Conservation (phyloP, 2,113 vertebrate species). For the Ciconia stormi region DNA sequence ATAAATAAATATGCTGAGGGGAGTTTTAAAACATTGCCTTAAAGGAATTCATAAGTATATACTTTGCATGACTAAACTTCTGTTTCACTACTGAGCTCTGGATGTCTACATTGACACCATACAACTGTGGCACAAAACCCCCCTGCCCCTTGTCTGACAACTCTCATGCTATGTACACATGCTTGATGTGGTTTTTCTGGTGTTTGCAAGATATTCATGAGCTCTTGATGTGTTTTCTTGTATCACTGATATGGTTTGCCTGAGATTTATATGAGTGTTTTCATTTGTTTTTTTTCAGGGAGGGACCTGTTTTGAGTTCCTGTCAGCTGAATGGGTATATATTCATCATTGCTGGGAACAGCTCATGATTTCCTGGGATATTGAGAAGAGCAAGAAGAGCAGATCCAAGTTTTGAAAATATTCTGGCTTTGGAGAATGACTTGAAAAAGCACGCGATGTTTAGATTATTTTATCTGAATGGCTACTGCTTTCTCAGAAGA, state of each 20-base stretch:
- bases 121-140: not conserved
- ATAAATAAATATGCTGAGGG: not conserved
- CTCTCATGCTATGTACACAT: not conserved
- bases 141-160: not conserved
- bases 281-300: conserved; percentile 22
- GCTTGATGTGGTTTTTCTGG: conserved; percentile 39
- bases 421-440: not conserved
- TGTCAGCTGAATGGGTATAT: not conserved
- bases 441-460: not conserved
- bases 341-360: not conserved
- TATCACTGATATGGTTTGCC: conserved; percentile 30
- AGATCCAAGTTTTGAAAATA: not conserved
- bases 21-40: not conserved
- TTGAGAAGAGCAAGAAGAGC: not conserved
- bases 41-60: not conserved
- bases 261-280: not conserved
- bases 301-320: conserved; percentile 26
- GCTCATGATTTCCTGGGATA: not conserved
- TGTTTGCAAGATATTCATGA: conserved; percentile 16
- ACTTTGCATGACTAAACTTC: not conserved
- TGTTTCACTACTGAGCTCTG: not conserved
- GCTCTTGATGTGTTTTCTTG: not conserved
- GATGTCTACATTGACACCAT: not conserved
- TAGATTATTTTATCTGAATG: conserved; percentile 21
- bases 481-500: not conserved